Evolutionary conservation across 1,140 invertebrate genomes (phyloP).

Genomic region (Dreissena polymorpha): DNA sequence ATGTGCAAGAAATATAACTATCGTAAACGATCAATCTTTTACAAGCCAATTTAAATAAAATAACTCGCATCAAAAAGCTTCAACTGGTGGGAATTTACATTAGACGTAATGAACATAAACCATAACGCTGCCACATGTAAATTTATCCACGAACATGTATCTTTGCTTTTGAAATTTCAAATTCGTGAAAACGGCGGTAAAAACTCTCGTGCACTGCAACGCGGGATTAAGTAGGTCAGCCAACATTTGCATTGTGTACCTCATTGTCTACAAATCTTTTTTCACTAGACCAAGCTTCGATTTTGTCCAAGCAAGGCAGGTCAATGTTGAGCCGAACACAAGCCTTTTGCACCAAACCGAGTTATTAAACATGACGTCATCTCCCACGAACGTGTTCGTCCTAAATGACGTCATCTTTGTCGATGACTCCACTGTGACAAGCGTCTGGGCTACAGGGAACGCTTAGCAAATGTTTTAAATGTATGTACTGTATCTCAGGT

Average conservation of each 20-base stretch:
- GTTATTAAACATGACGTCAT: conserved; percentile 79
- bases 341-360: conserved; percentile 84
- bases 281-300: conserved; percentile 93
- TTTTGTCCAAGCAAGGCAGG: conserved; percentile 90
- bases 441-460: conserved; percentile 4
- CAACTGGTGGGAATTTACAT: too few relatives aligned
- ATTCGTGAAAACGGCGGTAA: conserved; percentile 87
- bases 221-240: conserved; percentile 96
- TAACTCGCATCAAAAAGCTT: too few relatives aligned
- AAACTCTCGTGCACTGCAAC: conserved; percentile 95
- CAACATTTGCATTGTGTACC: conserved; percentile 96
- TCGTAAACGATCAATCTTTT: too few relatives aligned
- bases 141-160: too few relatives aligned
- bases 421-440: conserved; percentile 21
- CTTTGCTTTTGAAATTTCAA: conserved; percentile 85
- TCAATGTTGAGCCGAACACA: conserved; percentile 94
- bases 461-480: conserved; percentile 1
- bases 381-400: conserved; percentile 14
- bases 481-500: conserved; percentile 26
- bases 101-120: too few relatives aligned
- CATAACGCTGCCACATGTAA: too few relatives aligned
- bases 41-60: too few relatives aligned
- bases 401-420: conserved; percentile 3
- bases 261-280: conserved; percentile 92
- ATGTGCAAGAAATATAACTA: too few relatives aligned